phyloP scores from a whole-genome alignment of 2,888 invertebrate genomes.

The Melanostoma scalare region DNA sequence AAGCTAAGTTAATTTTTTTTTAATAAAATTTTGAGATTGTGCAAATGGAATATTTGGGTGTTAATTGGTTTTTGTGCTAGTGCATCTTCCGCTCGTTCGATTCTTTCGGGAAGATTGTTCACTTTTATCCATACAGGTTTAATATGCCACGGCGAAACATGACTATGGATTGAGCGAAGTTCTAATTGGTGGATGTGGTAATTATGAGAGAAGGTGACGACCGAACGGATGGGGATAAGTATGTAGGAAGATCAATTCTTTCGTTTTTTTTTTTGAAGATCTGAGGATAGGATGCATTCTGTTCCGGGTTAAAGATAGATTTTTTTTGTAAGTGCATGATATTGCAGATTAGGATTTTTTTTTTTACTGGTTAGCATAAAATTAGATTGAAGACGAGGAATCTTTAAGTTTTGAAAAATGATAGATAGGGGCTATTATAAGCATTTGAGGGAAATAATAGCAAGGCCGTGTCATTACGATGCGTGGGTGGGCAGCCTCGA shows the following conservation, averaged over 20 bases:
- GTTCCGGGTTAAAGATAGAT: conserved; percentile 2
- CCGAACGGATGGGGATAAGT: background rate
- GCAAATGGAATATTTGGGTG: conserved; percentile 7
- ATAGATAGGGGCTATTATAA: conserved; percentile 4
- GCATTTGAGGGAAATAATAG: conserved; percentile 4
- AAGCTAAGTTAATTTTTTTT: conserved; percentile 2
- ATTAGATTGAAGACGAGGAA: background rate
- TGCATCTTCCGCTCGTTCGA: background rate
- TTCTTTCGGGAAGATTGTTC: conserved; percentile 16
- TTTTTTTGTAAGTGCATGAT: conserved; percentile 8
- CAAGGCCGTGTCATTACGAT: no score
- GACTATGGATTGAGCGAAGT: background rate
- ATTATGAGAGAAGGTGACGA: conserved; percentile 13
- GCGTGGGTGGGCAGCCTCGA: no score
- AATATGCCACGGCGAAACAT: background rate
- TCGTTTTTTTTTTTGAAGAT: background rate
- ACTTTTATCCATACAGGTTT: background rate
- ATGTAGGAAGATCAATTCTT: background rate
- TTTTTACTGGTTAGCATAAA: no score
- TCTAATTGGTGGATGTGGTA: background rate
- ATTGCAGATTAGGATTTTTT: no score
- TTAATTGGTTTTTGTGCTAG: background rate
- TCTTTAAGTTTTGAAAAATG: background rate
- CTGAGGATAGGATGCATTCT: conserved; percentile 17
- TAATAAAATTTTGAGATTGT: conserved; percentile 9